phyloP scores from a whole-genome alignment of 2,113 vertebrate species.

The Caranx melampygus region DNA sequence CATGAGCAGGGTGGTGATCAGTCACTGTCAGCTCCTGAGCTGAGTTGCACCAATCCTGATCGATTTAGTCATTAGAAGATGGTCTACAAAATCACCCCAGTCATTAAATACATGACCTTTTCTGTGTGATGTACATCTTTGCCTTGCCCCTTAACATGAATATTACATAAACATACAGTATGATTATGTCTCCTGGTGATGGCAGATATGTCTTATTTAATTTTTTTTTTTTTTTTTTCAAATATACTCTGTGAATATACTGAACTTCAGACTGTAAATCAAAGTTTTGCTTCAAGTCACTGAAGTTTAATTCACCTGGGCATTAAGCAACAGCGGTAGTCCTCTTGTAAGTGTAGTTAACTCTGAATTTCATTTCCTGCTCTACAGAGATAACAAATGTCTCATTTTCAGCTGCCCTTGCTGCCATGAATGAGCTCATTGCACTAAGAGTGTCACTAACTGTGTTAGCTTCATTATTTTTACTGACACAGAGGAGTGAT shows the following conservation, averaged over 20 bases:
- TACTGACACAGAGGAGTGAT: conserved; percentile 35
- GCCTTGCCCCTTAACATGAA: neutral
- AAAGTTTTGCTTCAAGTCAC: neutral
- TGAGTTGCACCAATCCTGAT: neutral
- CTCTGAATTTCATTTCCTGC: conserved; percentile 45
- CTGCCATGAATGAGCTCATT: conserved; percentile 49
- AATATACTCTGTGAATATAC: neutral
- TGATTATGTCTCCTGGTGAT: neutral
- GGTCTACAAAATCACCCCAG: neutral
- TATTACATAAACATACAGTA: neutral
- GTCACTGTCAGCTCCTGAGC: conserved; percentile 8
- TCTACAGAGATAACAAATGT: conserved; percentile 41
- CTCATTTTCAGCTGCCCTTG: conserved; percentile 38
- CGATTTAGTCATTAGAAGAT: neutral
- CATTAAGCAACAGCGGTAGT: neutral
- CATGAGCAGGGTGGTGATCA: conserved; percentile 11
- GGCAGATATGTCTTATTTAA: neutral
- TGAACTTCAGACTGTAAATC: neutral
- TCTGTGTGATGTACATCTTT: neutral
- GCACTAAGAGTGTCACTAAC: conserved; percentile 33
- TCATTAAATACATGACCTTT: neutral
- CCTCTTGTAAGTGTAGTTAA: neutral
- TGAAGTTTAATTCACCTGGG: neutral
- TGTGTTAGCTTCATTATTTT: conserved; percentile 53
- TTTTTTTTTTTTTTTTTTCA: neutral